phyloP scores from a whole-genome alignment of 2,113 vertebrate genomes.

The Lynx canadensis region DNA sequence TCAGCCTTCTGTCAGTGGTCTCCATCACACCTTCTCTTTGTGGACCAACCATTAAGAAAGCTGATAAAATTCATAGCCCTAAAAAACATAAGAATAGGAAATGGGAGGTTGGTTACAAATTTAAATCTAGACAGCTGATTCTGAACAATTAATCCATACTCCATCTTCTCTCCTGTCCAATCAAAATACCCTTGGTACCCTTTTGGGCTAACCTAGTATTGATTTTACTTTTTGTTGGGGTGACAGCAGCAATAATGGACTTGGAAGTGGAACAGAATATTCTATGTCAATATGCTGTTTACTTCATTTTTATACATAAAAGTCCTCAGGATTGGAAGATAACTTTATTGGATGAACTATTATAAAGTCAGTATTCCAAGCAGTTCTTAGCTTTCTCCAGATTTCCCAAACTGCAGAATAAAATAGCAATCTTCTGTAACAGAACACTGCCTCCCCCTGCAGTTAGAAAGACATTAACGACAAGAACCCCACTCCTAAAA shows the following conservation, averaged over 20 bases:
- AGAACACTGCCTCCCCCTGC: constrained; percentile 36
- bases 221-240: not conserved
- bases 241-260: not conserved
- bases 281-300: not conserved
- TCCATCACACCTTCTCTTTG: not conserved
- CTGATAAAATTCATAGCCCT: not conserved
- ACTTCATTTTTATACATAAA: constrained; percentile 10
- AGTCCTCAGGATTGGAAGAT: not conserved
- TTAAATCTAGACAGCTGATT: not conserved
- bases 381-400: not conserved
- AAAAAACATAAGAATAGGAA: not conserved
- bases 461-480: constrained; percentile 27
- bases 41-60: not conserved
- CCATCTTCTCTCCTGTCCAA: not conserved
- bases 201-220: not conserved
- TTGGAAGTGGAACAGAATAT: not conserved
- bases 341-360: not conserved
- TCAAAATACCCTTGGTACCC: not conserved
- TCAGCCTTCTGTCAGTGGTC: not conserved
- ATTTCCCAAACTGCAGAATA: not conserved
- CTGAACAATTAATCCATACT: not conserved
- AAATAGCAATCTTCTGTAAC: not conserved
- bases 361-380: not conserved
- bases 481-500: not conserved
- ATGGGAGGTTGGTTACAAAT: not conserved